Evolutionary conservation across 2,888 invertebrate species (phyloP).

Genomic region (Acronicta leporina): DNA sequence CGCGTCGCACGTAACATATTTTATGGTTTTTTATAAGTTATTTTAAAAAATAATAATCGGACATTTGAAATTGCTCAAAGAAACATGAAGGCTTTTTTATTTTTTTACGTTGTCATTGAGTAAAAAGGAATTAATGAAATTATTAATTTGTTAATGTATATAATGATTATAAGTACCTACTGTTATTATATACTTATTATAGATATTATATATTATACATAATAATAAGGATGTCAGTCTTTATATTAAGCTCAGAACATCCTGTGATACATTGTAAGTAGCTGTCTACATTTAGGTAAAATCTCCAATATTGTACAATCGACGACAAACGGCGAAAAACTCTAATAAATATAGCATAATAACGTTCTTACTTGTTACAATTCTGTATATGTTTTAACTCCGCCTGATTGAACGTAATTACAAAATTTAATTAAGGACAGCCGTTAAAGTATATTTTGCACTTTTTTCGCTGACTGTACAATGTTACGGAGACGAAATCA

Average conservation of each 20-base stretch:
- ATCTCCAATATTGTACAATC: slow-evolving; percentile 8
- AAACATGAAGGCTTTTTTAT: slow-evolving; percentile 24
- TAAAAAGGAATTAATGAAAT: slow-evolving; percentile 42
- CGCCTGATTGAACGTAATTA: slow-evolving; percentile 28
- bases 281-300: slow-evolving; percentile 30
- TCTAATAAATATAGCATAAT: background rate
- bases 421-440: slow-evolving; percentile 9
- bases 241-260: slow-evolving; percentile 72
- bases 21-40: background rate
- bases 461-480: slow-evolving; percentile 21
- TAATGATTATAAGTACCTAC: slow-evolving; percentile 17
- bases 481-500: slow-evolving; percentile 12
- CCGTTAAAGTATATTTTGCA: background rate
- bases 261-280: slow-evolving; percentile 73
- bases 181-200: slow-evolving; percentile 27
- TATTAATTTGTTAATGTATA: slow-evolving; percentile 28
- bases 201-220: slow-evolving; percentile 37
- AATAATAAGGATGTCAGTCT: slow-evolving; percentile 47
- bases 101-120: slow-evolving; percentile 32
- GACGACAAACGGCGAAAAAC: slow-evolving; percentile 9
- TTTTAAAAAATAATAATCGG: background rate
- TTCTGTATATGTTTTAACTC: slow-evolving; percentile 1
- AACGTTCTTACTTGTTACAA: slow-evolving; percentile 12
- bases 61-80: slow-evolving; percentile 51
- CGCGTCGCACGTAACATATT: slow-evolving; percentile 16